Evolutionary conservation across 2,888 invertebrate genomes (phyloP).

Genomic region (Mallateleia sp.): DNA sequence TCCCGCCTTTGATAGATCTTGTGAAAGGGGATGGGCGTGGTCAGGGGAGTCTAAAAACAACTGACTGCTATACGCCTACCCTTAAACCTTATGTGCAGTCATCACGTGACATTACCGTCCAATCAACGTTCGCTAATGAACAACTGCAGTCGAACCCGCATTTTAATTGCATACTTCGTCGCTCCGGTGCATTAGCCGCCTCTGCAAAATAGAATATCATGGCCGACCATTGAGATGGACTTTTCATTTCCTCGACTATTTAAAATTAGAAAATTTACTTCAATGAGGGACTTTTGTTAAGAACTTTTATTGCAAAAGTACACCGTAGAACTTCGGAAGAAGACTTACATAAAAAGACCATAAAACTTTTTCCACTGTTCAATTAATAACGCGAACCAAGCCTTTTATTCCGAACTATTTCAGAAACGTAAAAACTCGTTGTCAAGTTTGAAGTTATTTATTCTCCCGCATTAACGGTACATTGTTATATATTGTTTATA

Average conservation of each 20-base stretch:
- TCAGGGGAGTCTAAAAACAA: constrained; percentile 88
- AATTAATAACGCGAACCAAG: constrained; percentile 1
- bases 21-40: constrained; percentile 89
- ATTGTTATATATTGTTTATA: not conserved
- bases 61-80: constrained; percentile 84
- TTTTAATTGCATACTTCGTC: constrained; percentile 80
- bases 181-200: constrained; percentile 29
- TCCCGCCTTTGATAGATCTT: constrained; percentile 88
- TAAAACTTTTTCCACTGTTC: constrained; percentile 10
- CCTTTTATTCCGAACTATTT: constrained; percentile 4
- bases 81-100: constrained; percentile 77
- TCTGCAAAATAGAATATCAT: constrained; percentile 42
- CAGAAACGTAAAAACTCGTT: not conserved
- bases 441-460: not conserved
- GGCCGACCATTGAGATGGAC: constrained; percentile 46
- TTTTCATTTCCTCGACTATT: not conserved
- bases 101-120: constrained; percentile 86
- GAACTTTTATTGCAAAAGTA: constrained; percentile 16
- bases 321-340: not conserved
- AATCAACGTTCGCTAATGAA: constrained; percentile 88
- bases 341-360: constrained; percentile 8
- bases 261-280: constrained; percentile 30
- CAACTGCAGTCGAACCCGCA: constrained; percentile 74
- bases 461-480: not conserved
- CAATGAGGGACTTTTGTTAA: constrained; percentile 16